Percentiles rank a stretch among this genome's conserved stretches.
Evolutionary conservation across 2,888 invertebrate species (phyloP).

Genomic region (Capitulum mitella): DNA sequence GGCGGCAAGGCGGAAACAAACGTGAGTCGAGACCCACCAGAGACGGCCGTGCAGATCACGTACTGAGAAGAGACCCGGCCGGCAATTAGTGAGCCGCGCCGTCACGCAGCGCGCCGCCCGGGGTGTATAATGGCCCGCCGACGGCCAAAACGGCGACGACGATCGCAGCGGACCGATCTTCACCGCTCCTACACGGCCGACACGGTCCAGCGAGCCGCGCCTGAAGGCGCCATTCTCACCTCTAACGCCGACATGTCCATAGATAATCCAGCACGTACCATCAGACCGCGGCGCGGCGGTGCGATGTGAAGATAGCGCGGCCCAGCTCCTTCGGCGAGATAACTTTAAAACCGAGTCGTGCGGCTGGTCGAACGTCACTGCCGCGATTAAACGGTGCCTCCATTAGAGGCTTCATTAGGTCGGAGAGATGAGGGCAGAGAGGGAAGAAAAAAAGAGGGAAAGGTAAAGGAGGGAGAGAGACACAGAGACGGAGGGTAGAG

Average conservation of each 20-base stretch:
- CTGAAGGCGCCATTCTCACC: neutral
- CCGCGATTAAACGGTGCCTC: neutral
- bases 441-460: neutral
- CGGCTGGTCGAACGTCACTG: neutral
- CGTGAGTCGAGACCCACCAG: no score
- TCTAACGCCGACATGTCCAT: neutral
- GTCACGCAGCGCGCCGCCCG: neutral
- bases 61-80: no score
- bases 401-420: neutral
- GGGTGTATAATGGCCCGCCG: neutral
- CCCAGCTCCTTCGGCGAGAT: neutral
- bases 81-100: no score
- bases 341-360: neutral
- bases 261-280: neutral
- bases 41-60: no score
- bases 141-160: neutral
- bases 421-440: neutral
- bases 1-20: no score
- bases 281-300: neutral
- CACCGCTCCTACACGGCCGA: neutral
- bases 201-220: neutral
- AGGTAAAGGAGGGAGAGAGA: neutral
- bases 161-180: neutral
- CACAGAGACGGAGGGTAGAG: neutral
- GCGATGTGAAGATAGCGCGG: neutral